Base-by-base conservation (phyloP, 1,140 invertebrate species). In the Platyscapa corneri region DNA sequence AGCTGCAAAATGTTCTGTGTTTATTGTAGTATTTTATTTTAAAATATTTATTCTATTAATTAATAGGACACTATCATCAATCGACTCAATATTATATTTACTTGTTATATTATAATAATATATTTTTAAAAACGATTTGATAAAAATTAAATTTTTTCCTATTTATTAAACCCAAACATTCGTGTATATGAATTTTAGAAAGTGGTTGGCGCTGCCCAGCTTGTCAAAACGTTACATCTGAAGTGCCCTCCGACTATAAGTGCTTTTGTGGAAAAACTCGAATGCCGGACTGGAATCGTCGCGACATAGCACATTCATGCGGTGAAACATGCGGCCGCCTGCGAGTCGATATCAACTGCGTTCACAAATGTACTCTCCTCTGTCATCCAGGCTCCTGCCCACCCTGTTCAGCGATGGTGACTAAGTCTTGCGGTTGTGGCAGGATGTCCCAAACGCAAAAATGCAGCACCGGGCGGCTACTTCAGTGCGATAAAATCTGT, bases 361-460 rank as follows among this genome's bases (percentile, higher is more conserved):
- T 94, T 2, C 98, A 99, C 92, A 95, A 95, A 3, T 99, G 98
- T 91, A 97, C 95, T 0, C 91, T 98, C 83, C 93, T 98, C 0
- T 99, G 98, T 91, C 98, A 99, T 92, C 98, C 98, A 0, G 98
- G 97, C 0, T 96, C 96, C 0, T 97, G 97, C 91, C 97, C 98
- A 12, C 95, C 90, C 6, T 94, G 94, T 79, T 89, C 88, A 49
- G 91, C 93, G 6, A 94, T 94, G 89, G 94, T 95, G 56, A 91
- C 88, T 37, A 96, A 96, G 80, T 92, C 94, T 85, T 98, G 97
- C 89, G 96, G 96, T 5, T 98, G 97, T 88, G 96, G 96, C 0
- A 94, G 95, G 88, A 96, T 95, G 75, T 94, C 93, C 0, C 95
- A 95, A 82, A 95, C 94, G 8, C 94, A 97, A 32, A 94, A 96